phyloP scores from a whole-genome alignment of 2,797 vertebrate species.

The Kryptolebias ocellatus region DNA sequence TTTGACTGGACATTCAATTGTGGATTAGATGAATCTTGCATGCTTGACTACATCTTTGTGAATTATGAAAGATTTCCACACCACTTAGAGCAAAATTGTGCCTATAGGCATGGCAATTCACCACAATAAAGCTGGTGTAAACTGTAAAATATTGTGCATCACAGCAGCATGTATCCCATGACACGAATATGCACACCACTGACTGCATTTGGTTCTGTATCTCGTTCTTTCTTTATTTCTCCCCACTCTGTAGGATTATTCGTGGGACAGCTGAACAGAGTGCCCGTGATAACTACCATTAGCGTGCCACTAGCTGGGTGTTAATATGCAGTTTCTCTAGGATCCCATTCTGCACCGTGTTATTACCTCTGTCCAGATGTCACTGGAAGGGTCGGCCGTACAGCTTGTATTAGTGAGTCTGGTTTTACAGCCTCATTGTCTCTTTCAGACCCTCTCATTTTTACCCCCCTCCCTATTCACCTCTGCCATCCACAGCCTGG shows the following conservation, averaged over 20 bases:
- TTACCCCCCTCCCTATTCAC: slow-evolving; percentile 17
- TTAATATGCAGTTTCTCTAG: slow-evolving; percentile 81
- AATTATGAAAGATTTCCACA: not conserved
- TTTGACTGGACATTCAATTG: not conserved
- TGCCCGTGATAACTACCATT: slow-evolving; percentile 79
- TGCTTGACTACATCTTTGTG: not conserved
- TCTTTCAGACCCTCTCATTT: slow-evolving; percentile 23
- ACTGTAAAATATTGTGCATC: not conserved
- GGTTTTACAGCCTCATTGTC: slow-evolving; percentile 32
- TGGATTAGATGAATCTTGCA: not conserved
- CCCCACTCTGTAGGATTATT: slow-evolving; percentile 40
- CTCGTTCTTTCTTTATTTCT: slow-evolving; percentile 26
- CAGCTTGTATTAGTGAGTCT: slow-evolving; percentile 4
- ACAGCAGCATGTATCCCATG: not conserved
- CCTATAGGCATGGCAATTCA: not conserved
- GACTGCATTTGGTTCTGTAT: slow-evolving; percentile 31
- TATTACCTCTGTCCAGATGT: slow-evolving; percentile 85
- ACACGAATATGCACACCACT: not conserved
- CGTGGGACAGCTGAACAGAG: slow-evolving; percentile 66
- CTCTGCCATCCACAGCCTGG: slow-evolving; percentile 12
- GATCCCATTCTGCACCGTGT: slow-evolving; percentile 80
- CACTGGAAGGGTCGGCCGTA: slow-evolving; percentile 61
- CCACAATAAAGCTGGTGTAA: not conserved
- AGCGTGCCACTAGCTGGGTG: slow-evolving; percentile 78
- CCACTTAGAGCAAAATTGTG: not conserved